Percentiles rank a stretch among this genome's conserved stretches.
Conservation (phyloP, 1,140 invertebrate species). For the Tetragnatha versicolor region DNA sequence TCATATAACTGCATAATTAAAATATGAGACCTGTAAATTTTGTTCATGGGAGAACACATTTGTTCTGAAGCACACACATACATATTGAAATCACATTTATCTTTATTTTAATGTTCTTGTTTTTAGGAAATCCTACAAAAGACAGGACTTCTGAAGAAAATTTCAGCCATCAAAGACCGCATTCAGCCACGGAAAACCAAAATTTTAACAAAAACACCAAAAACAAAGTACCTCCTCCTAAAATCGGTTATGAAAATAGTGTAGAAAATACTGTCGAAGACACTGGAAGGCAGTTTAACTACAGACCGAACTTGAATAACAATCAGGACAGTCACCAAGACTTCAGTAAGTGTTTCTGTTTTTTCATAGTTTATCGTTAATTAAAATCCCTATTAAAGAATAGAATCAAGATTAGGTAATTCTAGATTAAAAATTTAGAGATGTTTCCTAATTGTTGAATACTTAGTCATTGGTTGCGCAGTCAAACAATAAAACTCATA, state of each 20-base stretch:
- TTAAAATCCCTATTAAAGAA: too few species aligned
- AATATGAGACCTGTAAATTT: too few species aligned
- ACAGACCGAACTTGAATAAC: conserved; percentile 13
- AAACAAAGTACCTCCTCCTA: neutral
- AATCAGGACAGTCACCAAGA: conserved; percentile 43
- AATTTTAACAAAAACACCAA: neutral
- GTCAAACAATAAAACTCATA: too few species aligned
- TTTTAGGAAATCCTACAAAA: neutral
- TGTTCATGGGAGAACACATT: too few species aligned
- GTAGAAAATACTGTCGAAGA: conserved; percentile 23
- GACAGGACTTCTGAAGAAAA: conserved; percentile 32
- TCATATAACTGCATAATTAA: too few species aligned
- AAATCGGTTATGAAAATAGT: conserved; percentile 13
- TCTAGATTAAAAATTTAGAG: too few species aligned
- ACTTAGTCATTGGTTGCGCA: too few species aligned
- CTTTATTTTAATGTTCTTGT: neutral
- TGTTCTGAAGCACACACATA: too few species aligned
- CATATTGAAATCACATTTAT: conserved; percentile 10
- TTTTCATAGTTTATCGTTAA: neutral
- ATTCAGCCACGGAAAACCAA: neutral
- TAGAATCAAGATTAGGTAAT: too few species aligned
- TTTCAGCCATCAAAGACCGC: conserved; percentile 31
- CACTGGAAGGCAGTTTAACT: conserved; percentile 18
- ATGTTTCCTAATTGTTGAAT: too few species aligned
- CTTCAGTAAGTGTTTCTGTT: conserved; percentile 22